Evolutionary conservation across 2,888 invertebrate genomes (phyloP).

Genomic region (Leptura quadrifasciata): DNA sequence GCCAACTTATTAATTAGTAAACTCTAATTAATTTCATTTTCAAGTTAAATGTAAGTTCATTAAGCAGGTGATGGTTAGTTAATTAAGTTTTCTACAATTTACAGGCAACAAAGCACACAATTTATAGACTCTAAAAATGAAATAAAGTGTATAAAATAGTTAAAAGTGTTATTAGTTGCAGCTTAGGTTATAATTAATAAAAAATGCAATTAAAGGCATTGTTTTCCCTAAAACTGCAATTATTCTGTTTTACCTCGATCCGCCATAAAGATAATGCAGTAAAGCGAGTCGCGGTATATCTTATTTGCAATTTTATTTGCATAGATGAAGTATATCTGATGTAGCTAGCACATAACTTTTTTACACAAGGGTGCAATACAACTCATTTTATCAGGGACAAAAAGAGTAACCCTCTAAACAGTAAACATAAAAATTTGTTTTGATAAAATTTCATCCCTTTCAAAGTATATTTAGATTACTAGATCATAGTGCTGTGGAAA

Average conservation of each 20-base stretch:
- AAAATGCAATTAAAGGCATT: slow-evolving; percentile 1
- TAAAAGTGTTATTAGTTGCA: slow-evolving; percentile 27
- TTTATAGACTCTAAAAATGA: slow-evolving; percentile 16
- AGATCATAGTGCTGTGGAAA: no score
- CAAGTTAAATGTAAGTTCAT: neutral
- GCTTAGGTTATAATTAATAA: slow-evolving; percentile 17
- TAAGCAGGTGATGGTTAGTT: slow-evolving; percentile 13
- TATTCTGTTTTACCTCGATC: neutral
- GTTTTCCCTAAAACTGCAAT: slow-evolving; percentile 10
- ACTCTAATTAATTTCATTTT: slow-evolving; percentile 1
- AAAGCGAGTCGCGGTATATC: neutral
- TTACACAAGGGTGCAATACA: no score
- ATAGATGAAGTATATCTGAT: no score
- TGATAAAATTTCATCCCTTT: no score
- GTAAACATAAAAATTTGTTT: no score
- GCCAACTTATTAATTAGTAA: neutral
- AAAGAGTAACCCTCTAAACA: no score
- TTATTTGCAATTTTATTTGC: neutral
- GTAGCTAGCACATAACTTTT: no score
- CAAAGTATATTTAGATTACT: no score
- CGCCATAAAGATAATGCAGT: neutral
- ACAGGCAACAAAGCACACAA: neutral
- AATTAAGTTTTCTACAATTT: slow-evolving; percentile 31
- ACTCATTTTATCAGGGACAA: no score
- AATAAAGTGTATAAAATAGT: slow-evolving; percentile 17